Base-by-base conservation (phyloP, 2,888 invertebrate species). In the Cephus spinipes region DNA sequence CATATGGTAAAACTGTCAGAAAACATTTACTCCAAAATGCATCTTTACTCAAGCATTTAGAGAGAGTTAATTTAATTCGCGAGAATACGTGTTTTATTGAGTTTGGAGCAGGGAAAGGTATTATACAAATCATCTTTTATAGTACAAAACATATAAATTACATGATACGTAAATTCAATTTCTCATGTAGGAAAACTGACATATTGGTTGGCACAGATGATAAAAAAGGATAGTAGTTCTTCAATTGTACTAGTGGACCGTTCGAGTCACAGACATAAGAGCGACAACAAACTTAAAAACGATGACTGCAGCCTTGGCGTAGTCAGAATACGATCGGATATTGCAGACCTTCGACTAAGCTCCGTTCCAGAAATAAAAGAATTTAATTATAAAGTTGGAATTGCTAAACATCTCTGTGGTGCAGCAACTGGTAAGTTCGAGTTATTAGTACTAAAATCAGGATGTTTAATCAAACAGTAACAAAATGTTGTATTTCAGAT, bases 341-440 rank as follows among this genome's bases (percentile, higher is more conserved):
- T 98, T 85, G 95, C 95, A 68, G 95, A 98, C 92, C 92, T 98
- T 40, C 92, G 94, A 84, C 92, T 98, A 81, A 93, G 93, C 12
- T 91, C 93, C 80, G 89, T 95, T 34, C 92, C 92, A 12, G 91
- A 91, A 4, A 92, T 94, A 80, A 91, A 92, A 9, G 87, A 91
- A 11, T 92, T 92, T 32, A 85, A 92, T 11, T 84, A 88, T 11
- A 90, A 94, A 68, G 93, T 96, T 73, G 97, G 95, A 0, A 92
- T 97, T 33, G 96, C 97, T 2, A 98, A 98, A 91, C 98, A 98
- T 91, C 93, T 98, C 69, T 98, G 98, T 91, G 98, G 98, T 0
- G 95, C 94, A 36, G 98, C 98, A 68, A 98, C 97, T 77, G 96
- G 96, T 96, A 88, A 80, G 77, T 73, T 75, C 71, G 73, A 69